Conservation (phyloP, 2,797 vertebrate genomes). For the Holocentrus rufus region DNA sequence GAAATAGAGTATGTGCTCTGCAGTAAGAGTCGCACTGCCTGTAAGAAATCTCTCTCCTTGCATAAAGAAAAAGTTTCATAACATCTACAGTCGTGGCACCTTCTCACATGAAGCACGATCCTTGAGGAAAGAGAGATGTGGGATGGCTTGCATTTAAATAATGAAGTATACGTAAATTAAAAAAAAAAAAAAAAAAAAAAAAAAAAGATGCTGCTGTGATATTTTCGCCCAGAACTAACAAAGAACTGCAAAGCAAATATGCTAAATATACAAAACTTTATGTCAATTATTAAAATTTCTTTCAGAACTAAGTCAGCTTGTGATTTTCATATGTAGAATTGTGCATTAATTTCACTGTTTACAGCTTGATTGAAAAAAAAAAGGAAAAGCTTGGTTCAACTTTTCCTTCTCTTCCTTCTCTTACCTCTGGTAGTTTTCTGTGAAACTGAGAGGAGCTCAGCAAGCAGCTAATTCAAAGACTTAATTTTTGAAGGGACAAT, state of each 20-base stretch:
- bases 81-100: constrained; percentile 68
- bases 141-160: constrained; percentile 2
- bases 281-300: too few relatives aligned
- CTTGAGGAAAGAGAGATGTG: constrained; percentile 54
- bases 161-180: neutral
- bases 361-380: too few relatives aligned
- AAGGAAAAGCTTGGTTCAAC: neutral
- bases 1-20: constrained; percentile 66
- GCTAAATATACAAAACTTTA: too few relatives aligned
- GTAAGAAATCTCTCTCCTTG: constrained; percentile 47
- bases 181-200: too few relatives aligned
- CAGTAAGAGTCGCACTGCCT: constrained; percentile 55
- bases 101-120: constrained; percentile 33
- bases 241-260: neutral
- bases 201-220: neutral
- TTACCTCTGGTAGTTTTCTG: neutral
- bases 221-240: neutral
- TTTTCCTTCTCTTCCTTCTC: neutral
- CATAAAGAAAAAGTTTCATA: constrained; percentile 65
- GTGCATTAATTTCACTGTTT: too few relatives aligned
- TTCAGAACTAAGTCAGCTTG: too few relatives aligned
- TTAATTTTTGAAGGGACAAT: neutral
- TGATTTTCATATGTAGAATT: neutral
- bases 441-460: neutral
- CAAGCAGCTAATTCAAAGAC: neutral